Evolutionary conservation across 1,140 invertebrate genomes (phyloP).

Genomic region (Colletes gigas): DNA sequence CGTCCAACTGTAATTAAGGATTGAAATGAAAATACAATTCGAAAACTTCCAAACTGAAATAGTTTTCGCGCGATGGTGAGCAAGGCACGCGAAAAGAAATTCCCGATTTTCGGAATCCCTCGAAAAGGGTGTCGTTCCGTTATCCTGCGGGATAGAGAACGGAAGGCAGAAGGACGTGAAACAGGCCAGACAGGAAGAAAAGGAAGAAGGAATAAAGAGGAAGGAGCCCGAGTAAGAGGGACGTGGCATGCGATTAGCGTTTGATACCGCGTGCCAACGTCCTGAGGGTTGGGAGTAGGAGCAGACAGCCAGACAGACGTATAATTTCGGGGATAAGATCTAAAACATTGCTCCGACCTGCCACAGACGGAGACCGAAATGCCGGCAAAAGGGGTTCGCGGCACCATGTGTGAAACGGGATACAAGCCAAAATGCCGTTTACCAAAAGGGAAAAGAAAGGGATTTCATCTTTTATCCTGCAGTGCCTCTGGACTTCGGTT

Average conservation of each 20-base stretch:
- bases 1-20: no score
- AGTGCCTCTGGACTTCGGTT: background rate
- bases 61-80: background rate
- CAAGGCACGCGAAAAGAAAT: background rate
- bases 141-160: conserved; percentile 58
- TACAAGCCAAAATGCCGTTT: conserved; percentile 60
- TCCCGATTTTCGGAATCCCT: conserved; percentile 29
- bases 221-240: conserved; percentile 25
- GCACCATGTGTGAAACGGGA: conserved; percentile 77
- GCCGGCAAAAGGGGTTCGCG: conserved; percentile 68
- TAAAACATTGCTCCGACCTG: conserved; percentile 70
- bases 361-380: conserved; percentile 75
- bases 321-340: conserved; percentile 79
- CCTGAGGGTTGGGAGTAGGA: conserved; percentile 71
- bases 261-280: conserved; percentile 71
- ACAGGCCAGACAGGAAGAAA: conserved; percentile 59
- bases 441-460: conserved; percentile 46
- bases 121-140: conserved; percentile 39
- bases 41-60: background rate
- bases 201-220: conserved; percentile 56
- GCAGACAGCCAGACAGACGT: conserved; percentile 75
- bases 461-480: conserved; percentile 53
- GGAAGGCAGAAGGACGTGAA: conserved; percentile 57
- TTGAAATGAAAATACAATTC: no score
- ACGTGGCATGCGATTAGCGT: conserved; percentile 69